Evolutionary conservation across 2,797 vertebrate species (phyloP), one percentile per base, ranked within the genome.

Genomic region (Eulemur albifrons): DNA sequence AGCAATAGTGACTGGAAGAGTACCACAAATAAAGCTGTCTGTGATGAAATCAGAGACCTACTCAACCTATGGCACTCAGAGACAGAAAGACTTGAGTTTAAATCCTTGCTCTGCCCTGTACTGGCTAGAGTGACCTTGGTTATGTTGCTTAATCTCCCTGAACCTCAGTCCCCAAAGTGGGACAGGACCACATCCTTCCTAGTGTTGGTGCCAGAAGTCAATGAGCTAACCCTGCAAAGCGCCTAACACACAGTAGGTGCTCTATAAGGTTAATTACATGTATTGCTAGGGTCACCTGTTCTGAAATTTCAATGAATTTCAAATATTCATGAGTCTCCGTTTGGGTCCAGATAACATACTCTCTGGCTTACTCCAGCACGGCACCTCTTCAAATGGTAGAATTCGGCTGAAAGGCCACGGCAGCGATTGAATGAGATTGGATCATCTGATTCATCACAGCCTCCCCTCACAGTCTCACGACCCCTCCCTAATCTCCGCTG

Each of bases 341-440:
- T 92, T 92, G 18, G 87, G 72, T 63, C 40, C 45, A 50, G 40
- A 84, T 92, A 50, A 18, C 77, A 81, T 20, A n/a, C 35, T 65
- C 21, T 77, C 88, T 94, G 90, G 59, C 92, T 95, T 67, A 50
- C 61, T 95, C 76, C 5, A 21, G 40, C 65, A 73, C 57, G 48
- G 88, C 63, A 27, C 92, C 83, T 43, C 77, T 77, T 92, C 43
- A 93, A 94, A 90, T 27, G 72, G 76, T 79, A 91, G 83, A 91
- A 96, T 83, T 89, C 11, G 11, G 40, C 54, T 32, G 77, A 75
- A 83, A 93, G 94, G 80, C 93, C 83, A 30, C 70, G 69, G 88
- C 35, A 72, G 76, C 91, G 76, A 77, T 73, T 89, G 79, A 77
- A 77, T 89, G 76, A 93, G 80, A 94, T 54, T 54, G 72, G 72